Evolutionary conservation across 2,113 vertebrate genomes (phyloP).

Genomic region (Corythoichthys intestinalis): DNA sequence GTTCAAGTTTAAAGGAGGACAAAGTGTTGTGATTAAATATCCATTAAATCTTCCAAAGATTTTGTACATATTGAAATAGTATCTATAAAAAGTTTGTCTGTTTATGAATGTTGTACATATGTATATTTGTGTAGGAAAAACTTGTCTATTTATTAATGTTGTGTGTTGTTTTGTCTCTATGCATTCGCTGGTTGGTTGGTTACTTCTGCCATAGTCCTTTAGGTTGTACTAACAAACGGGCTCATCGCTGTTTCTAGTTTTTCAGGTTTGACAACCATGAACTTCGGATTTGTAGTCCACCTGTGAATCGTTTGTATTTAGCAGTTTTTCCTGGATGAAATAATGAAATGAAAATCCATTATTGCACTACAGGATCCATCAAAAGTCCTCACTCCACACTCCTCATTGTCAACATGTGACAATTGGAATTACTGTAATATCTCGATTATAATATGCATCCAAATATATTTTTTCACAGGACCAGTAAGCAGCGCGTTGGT

Average conservation of each 20-base stretch:
- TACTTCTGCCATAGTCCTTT: not conserved
- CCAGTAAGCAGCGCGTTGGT: conserved; percentile 78
- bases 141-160: too few species aligned
- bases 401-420: not conserved
- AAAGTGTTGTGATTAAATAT: too few species aligned
- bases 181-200: not conserved
- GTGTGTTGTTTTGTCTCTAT: not conserved
- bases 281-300: not conserved
- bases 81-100: not conserved
- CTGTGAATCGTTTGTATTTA: not conserved
- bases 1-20: not conserved
- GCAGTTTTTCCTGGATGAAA: not conserved
- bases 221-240: not conserved
- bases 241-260: not conserved
- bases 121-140: too few species aligned
- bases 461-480: conserved; percentile 52
- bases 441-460: too few species aligned
- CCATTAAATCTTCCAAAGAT: too few species aligned
- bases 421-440: not conserved
- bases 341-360: not conserved
- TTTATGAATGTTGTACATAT: not conserved
- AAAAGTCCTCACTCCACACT: not conserved
- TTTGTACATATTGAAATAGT: too few species aligned
- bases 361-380: not conserved
- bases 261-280: not conserved